Base-by-base conservation (phyloP, 2,797 vertebrate genomes). In the Macropodus opercularis region DNA sequence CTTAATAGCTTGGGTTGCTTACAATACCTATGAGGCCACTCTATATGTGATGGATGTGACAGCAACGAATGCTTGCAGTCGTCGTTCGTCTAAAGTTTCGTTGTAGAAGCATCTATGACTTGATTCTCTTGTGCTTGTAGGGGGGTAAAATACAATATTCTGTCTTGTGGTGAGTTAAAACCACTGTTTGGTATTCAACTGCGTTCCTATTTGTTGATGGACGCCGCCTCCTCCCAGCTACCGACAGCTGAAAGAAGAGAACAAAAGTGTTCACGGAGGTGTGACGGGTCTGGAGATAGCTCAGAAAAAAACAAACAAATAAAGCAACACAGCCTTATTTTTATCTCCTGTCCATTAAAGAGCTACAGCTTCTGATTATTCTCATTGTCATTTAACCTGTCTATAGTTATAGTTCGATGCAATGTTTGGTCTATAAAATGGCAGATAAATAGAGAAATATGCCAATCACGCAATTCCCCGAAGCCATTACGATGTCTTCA, bases 141-240 rank as follows among this genome's bases (percentile, higher is more conserved):
- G 8, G 17, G 34, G 13, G 19, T 21, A 31, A 17, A 31, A 31
- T 31, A 38, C 14, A 50, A 17, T 14, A 14, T 23, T 12, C 22
- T 8, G 34, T 51, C 5, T 63, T 24, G n/a, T 38, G 61, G 21
- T 49, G 32, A 59, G 29, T 11, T 53, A 7, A 61, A 43, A 44
- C 24, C 14, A 14, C 42, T 43, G 32, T 48, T 54, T 48, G 36
- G 39, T 44, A 62, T 64, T 53, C 63, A 41, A 26, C 48, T 21
- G 44, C 34, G 22, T 24, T 54, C 34, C 34, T 21, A 21, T 24
- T 61, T 51, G 29, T 36, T 75, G 40, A 52, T 34, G 34, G 51
- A 52, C 48, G 59, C 18, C 14, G 22, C 65, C 58, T 72, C 24
- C 36, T 69, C 49, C 12, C 40, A 55, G n/a, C 44, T 8, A 29